These are phyloP conservation scores for Operophtera brumata DNA, from an alignment of 2,888 invertebrate species.

Conservation along the genomic window DNA sequence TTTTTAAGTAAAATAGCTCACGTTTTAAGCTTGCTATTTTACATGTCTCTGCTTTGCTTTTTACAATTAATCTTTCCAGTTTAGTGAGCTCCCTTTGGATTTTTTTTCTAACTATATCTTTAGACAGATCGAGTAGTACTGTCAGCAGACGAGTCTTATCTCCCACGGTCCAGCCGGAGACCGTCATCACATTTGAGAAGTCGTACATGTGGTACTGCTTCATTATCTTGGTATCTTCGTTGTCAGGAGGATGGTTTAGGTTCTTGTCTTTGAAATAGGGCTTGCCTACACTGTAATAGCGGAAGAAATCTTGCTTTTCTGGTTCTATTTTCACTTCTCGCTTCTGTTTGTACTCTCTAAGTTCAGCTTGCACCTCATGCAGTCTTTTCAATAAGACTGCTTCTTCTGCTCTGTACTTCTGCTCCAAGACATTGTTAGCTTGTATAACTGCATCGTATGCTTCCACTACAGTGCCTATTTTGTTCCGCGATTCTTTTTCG, in stretches of 20 bases:
- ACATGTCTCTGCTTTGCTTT: slow-evolving; percentile 22
- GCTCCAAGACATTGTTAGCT: neutral
- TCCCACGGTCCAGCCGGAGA: slow-evolving; percentile 77
- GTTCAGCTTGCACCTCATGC: neutral
- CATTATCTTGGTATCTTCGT: slow-evolving; percentile 79
- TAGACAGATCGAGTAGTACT: slow-evolving; percentile 67
- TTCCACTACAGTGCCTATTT: neutral
- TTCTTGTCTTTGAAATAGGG: slow-evolving; percentile 85
- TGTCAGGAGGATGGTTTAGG: slow-evolving; percentile 78
- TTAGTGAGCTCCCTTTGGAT: slow-evolving; percentile 44
- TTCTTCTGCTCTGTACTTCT: slow-evolving; percentile 1
- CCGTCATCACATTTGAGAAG: slow-evolving; percentile 65
- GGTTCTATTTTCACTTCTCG: neutral
- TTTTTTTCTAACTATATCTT: slow-evolving; percentile 42
- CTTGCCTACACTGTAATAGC: slow-evolving; percentile 52
- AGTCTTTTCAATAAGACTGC: neutral
- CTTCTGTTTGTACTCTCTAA: neutral
- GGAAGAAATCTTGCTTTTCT: slow-evolving; percentile 1
- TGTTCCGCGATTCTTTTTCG: slow-evolving; percentile 3
- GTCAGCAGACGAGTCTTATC: slow-evolving; percentile 79
- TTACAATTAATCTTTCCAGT: slow-evolving; percentile 33
- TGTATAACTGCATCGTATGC: slow-evolving; percentile 3
- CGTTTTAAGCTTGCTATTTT: slow-evolving; percentile 40
- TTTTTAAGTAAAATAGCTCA: slow-evolving; percentile 42
- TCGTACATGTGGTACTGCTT: slow-evolving; percentile 62